Percentiles rank a stretch among this genome's conserved stretches.
Evolutionary conservation across 2,888 invertebrate species (phyloP).

Genomic region (Stenurella melanura): DNA sequence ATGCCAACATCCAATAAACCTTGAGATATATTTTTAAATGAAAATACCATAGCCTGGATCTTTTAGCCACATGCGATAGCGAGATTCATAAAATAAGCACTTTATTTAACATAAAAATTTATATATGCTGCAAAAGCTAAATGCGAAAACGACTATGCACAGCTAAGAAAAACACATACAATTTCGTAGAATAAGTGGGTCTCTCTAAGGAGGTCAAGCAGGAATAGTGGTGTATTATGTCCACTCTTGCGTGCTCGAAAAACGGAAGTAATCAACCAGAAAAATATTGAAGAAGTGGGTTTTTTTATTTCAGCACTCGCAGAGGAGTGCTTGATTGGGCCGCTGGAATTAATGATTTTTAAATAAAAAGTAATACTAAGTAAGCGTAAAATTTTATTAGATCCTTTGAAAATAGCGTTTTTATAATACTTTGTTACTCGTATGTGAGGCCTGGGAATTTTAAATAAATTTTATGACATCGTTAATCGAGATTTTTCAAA

Average conservation of each 20-base stretch:
- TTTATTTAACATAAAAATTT: neutral
- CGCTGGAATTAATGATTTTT: slow-evolving; percentile 22
- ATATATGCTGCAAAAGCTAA: neutral
- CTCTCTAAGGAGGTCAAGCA: slow-evolving; percentile 36
- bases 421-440: too few relatives aligned
- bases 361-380: slow-evolving; percentile 13
- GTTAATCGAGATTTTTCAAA: too few relatives aligned
- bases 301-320: neutral
- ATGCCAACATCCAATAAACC: neutral
- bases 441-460: too few relatives aligned
- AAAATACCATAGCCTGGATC: neutral
- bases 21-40: neutral
- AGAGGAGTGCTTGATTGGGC: slow-evolving; percentile 1
- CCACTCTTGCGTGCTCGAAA: slow-evolving; percentile 40
- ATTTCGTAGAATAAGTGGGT: slow-evolving; percentile 25
- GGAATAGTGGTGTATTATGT: slow-evolving; percentile 27
- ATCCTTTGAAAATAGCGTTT: neutral
- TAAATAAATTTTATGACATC: too few relatives aligned
- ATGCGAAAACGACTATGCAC: slow-evolving; percentile 16
- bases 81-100: neutral
- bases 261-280: slow-evolving; percentile 44
- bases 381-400: neutral
- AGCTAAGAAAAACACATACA: neutral
- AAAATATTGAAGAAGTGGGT: slow-evolving; percentile 26
- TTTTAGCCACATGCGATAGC: neutral